Evolutionary conservation across 1,140 invertebrate genomes (phyloP), one percentile per base, ranked within the genome.

Genomic region (Brachionus angularis): DNA sequence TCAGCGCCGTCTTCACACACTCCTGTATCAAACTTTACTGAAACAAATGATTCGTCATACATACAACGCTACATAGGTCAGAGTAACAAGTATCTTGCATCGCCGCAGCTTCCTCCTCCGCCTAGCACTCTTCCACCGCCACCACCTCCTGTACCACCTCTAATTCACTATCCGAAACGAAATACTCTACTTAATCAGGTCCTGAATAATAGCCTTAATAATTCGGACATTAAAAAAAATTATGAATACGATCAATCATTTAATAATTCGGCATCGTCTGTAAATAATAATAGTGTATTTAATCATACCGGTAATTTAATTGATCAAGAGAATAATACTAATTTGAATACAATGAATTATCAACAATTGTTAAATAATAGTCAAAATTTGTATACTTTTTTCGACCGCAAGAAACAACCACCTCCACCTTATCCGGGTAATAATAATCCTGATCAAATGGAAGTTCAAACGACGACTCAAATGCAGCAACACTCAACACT

Each of bases 341-440:
- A 16, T 16, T 42, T 42, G n/a, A n/a, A n/a, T n/a, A n/a, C n/a
- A n/a, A n/a, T n/a, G n/a, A n/a, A n/a, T n/a, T n/a, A n/a, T n/a
- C n/a, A n/a, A n/a, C n/a, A n/a, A n/a, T n/a, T n/a, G n/a, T n/a
- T n/a, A n/a, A n/a, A n/a, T n/a, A n/a, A n/a, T n/a, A n/a, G n/a
- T n/a, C n/a, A n/a, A 39, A 58, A 58, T 58, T 58, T 58, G 33
- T 58, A 21, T 12, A 58, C 53, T 10, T 58, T 58, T 58, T 58
- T 58, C 23, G 53, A 58, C n/a, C 33, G 53, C 2, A 58, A 58
- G 25, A 58, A 58, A 36, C 53, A 58, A 25, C 53, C 53, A 23
- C 53, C 53, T 12, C 53, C 53, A 3, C 53, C 53, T 7, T 58
- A 58, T 27, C 53, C 53, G 33, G 53, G 53, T 23, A 58, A 55